phyloP scores from a whole-genome alignment of 2,113 vertebrate species.

The Tautogolabrus adspersus region DNA sequence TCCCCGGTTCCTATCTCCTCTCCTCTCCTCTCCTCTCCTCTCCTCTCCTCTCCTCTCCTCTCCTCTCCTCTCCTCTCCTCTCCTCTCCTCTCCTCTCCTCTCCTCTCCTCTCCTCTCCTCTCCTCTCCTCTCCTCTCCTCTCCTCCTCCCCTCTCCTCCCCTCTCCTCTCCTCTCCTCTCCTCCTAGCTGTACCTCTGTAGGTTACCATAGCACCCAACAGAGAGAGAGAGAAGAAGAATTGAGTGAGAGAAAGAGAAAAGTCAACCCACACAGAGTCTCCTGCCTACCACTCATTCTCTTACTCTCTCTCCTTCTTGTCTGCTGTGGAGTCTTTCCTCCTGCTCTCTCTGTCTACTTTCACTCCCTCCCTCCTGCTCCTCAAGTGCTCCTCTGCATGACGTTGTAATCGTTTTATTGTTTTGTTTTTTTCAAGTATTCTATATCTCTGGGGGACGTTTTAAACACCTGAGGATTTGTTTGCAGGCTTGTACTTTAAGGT shows the following conservation, averaged over 20 bases:
- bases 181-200: slow-evolving; percentile 64
- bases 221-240: slow-evolving; percentile 59
- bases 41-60: slow-evolving; percentile 1
- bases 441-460: background rate
- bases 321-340: slow-evolving; percentile 25
- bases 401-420: background rate
- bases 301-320: slow-evolving; percentile 38
- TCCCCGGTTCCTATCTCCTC: too few species aligned
- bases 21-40: too few species aligned
- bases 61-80: slow-evolving; percentile 14
- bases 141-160: too few species aligned
- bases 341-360: slow-evolving; percentile 21
- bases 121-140: background rate
- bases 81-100: too few species aligned
- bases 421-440: background rate
- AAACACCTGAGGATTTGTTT: background rate
- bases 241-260: slow-evolving; percentile 58
- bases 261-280: slow-evolving; percentile 76
- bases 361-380: slow-evolving; percentile 21
- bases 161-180: slow-evolving; percentile 24
- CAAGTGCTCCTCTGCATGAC: slow-evolving; percentile 8
- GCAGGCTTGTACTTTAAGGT: background rate
- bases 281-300: slow-evolving; percentile 58
- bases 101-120: too few species aligned
- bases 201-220: slow-evolving; percentile 75